These are phyloP conservation scores for Rhagium mordax DNA, from an alignment of 2,888 invertebrate genomes.

Conservation along the genomic window DNA sequence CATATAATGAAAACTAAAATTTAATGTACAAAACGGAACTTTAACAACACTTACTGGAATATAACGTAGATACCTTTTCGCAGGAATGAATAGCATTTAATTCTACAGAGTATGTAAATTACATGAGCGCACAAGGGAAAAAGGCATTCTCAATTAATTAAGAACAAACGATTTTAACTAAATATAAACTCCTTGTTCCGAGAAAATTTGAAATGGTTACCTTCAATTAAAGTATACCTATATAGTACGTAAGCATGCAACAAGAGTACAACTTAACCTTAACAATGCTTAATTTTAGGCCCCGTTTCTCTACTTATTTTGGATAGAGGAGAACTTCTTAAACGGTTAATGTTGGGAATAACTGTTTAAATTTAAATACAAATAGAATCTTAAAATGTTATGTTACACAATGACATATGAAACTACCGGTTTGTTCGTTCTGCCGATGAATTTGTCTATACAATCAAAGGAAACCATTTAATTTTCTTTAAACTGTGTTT, in stretches of 20 bases:
- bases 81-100: neutral
- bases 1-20: neutral
- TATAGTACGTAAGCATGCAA: neutral
- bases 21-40: neutral
- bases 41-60: neutral
- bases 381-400: too few relatives aligned
- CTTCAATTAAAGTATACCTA: slow-evolving; percentile 9
- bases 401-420: too few relatives aligned
- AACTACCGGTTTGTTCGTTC: too few relatives aligned
- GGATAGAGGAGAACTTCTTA: neutral
- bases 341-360: neutral
- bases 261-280: neutral
- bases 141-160: neutral
- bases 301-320: neutral
- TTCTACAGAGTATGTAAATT: neutral
- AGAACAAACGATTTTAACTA: slow-evolving; percentile 9
- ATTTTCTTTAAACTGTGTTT: too few relatives aligned
- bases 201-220: slow-evolving; percentile 15
- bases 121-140: neutral
- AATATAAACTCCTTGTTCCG: neutral
- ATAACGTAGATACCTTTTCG: neutral
- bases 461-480: too few relatives aligned
- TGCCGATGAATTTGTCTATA: too few relatives aligned
- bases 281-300: slow-evolving; percentile 4
- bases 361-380: neutral